These are phyloP conservation scores for Caenorhabditis tropicalis DNA, from an alignment of 1,140 invertebrate species.

Conservation along the genomic window DNA sequence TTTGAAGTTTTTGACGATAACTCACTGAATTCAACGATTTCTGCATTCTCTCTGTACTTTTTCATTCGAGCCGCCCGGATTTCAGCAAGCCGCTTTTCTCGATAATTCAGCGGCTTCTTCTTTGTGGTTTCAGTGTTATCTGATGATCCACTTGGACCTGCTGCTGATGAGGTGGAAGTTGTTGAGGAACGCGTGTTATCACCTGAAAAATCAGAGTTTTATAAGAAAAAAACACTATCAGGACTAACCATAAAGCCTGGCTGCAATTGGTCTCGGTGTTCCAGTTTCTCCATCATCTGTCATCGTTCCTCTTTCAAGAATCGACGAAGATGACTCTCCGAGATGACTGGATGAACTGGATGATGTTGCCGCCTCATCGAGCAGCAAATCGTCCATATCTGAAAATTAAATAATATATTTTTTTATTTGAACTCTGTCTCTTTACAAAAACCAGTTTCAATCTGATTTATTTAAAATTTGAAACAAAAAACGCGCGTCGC, in stretches of 20 bases:
- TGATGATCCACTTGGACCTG: not conserved
- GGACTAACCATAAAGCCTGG: not conserved
- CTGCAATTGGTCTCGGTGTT: not conserved
- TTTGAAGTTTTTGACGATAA: no score
- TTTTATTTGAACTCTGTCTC: not conserved
- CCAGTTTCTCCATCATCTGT: not conserved
- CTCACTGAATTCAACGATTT: constrained; percentile 13
- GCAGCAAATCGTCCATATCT: constrained; percentile 27
- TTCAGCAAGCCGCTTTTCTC: not conserved
- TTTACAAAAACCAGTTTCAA: not conserved
- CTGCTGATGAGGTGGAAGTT: not conserved
- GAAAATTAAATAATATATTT: not conserved
- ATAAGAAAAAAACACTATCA: not conserved
- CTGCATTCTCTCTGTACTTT: constrained; percentile 4
- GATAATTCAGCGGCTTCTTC: constrained; percentile 12
- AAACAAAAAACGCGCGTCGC: not conserved
- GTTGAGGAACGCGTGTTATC: not conserved
- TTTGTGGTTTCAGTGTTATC: not conserved
- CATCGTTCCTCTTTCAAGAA: constrained; percentile 11
- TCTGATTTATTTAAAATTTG: no score
- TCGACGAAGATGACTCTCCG: constrained; percentile 4
- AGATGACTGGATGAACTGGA: constrained; percentile 24
- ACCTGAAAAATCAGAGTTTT: not conserved
- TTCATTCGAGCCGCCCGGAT: not conserved
- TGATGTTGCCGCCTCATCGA: not conserved